These are phyloP conservation scores for Elegia similella DNA, from an alignment of 2,888 invertebrate genomes.

Conservation along the genomic window DNA sequence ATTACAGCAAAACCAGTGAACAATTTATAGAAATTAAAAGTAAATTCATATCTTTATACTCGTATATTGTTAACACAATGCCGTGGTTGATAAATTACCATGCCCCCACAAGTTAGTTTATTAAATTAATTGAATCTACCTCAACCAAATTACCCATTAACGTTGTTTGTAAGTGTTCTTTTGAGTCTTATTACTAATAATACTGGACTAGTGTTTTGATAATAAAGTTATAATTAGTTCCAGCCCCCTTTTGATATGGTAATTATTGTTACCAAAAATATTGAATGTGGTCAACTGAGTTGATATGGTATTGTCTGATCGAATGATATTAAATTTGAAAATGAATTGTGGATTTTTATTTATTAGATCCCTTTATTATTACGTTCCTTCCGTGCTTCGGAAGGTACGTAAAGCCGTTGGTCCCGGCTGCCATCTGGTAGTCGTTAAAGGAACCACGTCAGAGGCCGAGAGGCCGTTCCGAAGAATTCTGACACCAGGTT, in stretches of 20 bases:
- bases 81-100: neutral
- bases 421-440: too few species aligned
- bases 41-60: too few species aligned
- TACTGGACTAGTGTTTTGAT: constrained; percentile 74
- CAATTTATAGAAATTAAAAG: too few species aligned
- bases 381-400: too few species aligned
- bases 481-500: too few species aligned
- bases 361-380: neutral
- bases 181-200: constrained; percentile 77
- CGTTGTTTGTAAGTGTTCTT: constrained; percentile 77
- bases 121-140: constrained; percentile 73
- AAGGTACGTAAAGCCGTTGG: too few species aligned
- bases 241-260: constrained; percentile 77
- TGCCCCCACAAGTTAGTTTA: constrained; percentile 46
- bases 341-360: constrained; percentile 48
- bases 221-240: constrained; percentile 69
- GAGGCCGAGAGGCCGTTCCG: too few species aligned
- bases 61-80: too few species aligned
- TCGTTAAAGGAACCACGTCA: too few species aligned
- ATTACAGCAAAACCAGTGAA: too few species aligned
- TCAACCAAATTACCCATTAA: constrained; percentile 80
- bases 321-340: constrained; percentile 68
- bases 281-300: constrained; percentile 69
- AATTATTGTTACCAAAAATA: constrained; percentile 75
- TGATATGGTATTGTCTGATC: constrained; percentile 63